Conservation (phyloP, 1,140 invertebrate genomes). For the Bombus turneri region DNA sequence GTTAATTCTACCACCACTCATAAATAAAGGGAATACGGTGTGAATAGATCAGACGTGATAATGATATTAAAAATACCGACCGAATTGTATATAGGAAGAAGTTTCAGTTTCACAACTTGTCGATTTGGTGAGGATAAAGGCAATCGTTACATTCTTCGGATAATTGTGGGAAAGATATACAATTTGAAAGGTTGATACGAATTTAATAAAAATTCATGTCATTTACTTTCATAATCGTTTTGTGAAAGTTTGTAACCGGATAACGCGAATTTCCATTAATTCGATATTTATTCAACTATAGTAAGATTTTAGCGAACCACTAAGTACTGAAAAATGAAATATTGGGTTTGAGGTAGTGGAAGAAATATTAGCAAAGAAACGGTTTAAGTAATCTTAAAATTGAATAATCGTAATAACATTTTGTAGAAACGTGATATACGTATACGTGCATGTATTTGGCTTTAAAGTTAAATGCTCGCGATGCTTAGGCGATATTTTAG, state of each 20-base stretch:
- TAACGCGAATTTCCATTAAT: neutral
- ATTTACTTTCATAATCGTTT: too few species aligned
- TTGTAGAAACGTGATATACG: too few species aligned
- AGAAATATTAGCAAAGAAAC: neutral
- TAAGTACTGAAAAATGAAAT: neutral
- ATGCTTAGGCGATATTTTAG: too few species aligned
- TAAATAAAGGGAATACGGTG: neutral
- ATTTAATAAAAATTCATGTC: too few species aligned
- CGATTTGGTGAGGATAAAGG: neutral
- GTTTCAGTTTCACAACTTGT: neutral
- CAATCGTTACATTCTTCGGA: neutral
- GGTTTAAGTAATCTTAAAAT: neutral
- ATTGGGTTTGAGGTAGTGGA: accelerated
- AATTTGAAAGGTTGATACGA: neutral
- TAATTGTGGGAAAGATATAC: neutral
- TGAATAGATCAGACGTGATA: constrained; percentile 13
- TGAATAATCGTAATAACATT: neutral
- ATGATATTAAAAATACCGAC: neutral
- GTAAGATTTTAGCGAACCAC: neutral
- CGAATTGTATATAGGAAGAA: neutral
- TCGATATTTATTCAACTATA: neutral
- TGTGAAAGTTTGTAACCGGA: too few species aligned
- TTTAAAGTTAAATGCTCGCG: too few species aligned
- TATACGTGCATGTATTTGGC: too few species aligned
- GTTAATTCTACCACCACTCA: neutral